Base-by-base conservation (phyloP, 23 tunicate genomes). In the Phallusia fumigata region DNA sequence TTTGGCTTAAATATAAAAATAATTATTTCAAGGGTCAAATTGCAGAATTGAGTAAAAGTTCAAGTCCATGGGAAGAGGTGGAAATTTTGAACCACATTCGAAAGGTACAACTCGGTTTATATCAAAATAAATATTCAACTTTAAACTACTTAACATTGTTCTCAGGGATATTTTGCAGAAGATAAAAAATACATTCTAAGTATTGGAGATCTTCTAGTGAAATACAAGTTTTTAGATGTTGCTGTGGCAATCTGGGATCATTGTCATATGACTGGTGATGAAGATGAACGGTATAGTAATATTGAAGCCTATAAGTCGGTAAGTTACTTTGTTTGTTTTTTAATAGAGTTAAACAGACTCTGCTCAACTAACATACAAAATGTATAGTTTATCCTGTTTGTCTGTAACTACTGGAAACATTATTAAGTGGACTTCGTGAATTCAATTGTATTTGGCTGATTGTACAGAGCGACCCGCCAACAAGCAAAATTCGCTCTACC, bases 161-260 rank as follows among this genome's bases (percentile, higher is more conserved):
- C 13, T 58, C 16, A 58, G 69, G 69, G 26, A 8, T 24, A 58
- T 22, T 24, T 58, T 58, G 69, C 69, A 1, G 26, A 58, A 22
- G 28, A 58, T 5, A 21, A 21, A 21, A 58, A 58, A 24, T 58
- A 58, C 69, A 24, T 31, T 33, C 2, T 21, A 12, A 16, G n/a
- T 5, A 40, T 77, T 5, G 81, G 81, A 15, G 53, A 77, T 45
- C n/a, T 77, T 28, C 22, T 77, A 53, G 30, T 35, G 24, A 77
- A 77, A 28, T 45, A 77, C 35, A 40, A 13, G 8, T 77, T 77
- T 28, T 30, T 77, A 19, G 53, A 40, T 77, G 53, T 45, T 36
- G 36, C 49, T 77, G 58, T 36, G n/a, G 22, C 31, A 32, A 28
- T 77, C 2, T 77, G 81, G 81, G 77, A 74, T 19, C 40, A 32